These are phyloP conservation scores for Pelagia noctiluca DNA, from an alignment of 30 jellyfish, hydroid and myxozoan species.

Conservation along the genomic window DNA sequence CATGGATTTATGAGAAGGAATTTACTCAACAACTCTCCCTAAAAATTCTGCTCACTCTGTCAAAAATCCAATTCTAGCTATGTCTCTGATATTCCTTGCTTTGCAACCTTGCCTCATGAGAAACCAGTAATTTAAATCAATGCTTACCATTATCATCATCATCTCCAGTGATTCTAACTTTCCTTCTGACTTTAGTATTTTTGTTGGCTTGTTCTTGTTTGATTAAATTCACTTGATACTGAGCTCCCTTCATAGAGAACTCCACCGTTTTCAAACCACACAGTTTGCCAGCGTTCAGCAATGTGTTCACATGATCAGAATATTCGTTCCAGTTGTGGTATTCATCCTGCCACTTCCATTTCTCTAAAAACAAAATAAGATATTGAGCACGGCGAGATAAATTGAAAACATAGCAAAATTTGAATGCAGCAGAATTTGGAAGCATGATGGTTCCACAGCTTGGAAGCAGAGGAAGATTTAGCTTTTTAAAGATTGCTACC, in stretches of 20 bases:
- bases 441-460: not conserved
- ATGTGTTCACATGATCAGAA: conserved; percentile 51
- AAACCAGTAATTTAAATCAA: not conserved
- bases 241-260: conserved; percentile 36
- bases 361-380: conserved; percentile 7
- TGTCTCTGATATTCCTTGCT: not conserved
- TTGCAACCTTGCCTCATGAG: not conserved
- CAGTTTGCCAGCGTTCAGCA: conserved; percentile 65
- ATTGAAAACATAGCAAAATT: not conserved
- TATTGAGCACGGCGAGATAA: not conserved
- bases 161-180: conserved; percentile 15
- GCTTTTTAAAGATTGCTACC: not conserved
- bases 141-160: not conserved
- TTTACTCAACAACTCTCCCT: not conserved
- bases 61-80: not conserved
- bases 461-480: not conserved
- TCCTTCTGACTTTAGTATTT: conserved; percentile 63
- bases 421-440: not conserved
- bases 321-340: conserved; percentile 64
- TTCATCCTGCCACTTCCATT: conserved; percentile 77
- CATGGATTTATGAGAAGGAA: not conserved
- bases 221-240: conserved; percentile 51
- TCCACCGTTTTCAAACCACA: conserved; percentile 58
- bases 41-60: not conserved
- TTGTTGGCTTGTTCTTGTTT: conserved; percentile 73